phyloP scores from a whole-genome alignment of 2,888 invertebrate species.

The Craniophora ligustri region DNA sequence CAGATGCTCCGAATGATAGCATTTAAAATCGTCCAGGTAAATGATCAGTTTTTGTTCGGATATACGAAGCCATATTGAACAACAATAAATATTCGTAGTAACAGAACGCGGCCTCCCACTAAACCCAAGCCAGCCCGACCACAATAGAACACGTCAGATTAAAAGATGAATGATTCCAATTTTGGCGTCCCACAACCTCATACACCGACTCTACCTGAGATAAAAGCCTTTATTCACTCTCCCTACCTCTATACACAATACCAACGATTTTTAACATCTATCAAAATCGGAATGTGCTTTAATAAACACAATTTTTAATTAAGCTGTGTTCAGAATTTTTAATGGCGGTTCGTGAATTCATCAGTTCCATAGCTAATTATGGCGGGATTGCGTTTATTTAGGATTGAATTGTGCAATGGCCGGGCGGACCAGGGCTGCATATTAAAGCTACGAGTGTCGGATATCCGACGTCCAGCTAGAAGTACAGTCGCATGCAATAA shows the following conservation, averaged over 20 bases:
- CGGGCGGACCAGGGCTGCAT: constrained; percentile 69
- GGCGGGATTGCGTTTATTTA: constrained; percentile 80
- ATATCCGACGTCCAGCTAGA: constrained; percentile 80
- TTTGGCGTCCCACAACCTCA: constrained; percentile 70
- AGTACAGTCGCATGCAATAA: constrained; percentile 69
- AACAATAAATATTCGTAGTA: constrained; percentile 66
- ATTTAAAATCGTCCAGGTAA: constrained; percentile 50
- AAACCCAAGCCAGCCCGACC: constrained; percentile 66
- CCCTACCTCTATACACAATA: constrained; percentile 40
- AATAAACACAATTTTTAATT: constrained; percentile 74
- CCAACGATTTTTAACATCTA: constrained; percentile 49
- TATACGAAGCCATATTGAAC: constrained; percentile 48
- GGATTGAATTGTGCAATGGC: constrained; percentile 81
- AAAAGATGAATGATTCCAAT: constrained; percentile 86
- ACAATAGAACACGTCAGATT: constrained; percentile 87
- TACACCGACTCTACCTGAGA: constrained; percentile 71
- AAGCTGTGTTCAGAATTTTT: constrained; percentile 70
- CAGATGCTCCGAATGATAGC: constrained; percentile 11
- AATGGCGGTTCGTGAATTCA: constrained; percentile 77
- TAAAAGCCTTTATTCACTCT: constrained; percentile 64
- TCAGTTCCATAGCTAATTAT: constrained; percentile 84
- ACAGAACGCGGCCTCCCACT: constrained; percentile 59
- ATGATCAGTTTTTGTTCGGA: constrained; percentile 37
- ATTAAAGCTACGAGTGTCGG: constrained; percentile 82
- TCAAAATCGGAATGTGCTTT: constrained; percentile 58